Conservation (phyloP, 2,888 invertebrate species). For the Cyclophora albipunctata region DNA sequence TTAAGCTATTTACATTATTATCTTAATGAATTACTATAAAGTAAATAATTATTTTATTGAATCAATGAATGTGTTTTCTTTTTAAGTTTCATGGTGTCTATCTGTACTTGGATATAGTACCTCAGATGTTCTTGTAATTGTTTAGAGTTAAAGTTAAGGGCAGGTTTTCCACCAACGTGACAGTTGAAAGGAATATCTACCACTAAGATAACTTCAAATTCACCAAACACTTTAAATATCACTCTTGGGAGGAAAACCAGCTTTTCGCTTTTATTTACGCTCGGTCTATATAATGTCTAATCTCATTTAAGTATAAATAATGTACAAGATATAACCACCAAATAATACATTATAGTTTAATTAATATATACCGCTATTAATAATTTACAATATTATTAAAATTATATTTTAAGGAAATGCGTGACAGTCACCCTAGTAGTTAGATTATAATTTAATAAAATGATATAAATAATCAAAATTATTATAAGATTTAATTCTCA, state of each 20-base stretch:
- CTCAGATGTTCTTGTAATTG: no score
- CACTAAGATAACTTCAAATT: background rate
- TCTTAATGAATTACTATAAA: no score
- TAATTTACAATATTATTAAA: background rate
- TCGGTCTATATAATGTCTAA: constrained; percentile 32
- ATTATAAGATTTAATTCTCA: background rate
- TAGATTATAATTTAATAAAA: background rate
- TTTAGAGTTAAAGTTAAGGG: no score
- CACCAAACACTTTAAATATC: background rate
- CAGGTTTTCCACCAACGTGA: background rate
- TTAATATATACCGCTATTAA: constrained; percentile 25
- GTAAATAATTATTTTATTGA: no score
- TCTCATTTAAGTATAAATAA: constrained; percentile 57
- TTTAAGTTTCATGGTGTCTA: no score
- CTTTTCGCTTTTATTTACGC: constrained; percentile 15
- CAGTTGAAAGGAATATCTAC: background rate
- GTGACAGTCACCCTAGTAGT: background rate
- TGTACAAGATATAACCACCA: constrained; percentile 73
- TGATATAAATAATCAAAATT: background rate
- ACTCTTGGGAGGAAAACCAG: constrained; percentile 2
- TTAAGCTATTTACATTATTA: no score
- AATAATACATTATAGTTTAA: constrained; percentile 53
- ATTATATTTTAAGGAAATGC: background rate
- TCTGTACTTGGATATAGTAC: no score
- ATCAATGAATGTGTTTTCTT: no score